Conservation (phyloP, 2,113 vertebrate species). For the Phalacrocorax brasilianus region DNA sequence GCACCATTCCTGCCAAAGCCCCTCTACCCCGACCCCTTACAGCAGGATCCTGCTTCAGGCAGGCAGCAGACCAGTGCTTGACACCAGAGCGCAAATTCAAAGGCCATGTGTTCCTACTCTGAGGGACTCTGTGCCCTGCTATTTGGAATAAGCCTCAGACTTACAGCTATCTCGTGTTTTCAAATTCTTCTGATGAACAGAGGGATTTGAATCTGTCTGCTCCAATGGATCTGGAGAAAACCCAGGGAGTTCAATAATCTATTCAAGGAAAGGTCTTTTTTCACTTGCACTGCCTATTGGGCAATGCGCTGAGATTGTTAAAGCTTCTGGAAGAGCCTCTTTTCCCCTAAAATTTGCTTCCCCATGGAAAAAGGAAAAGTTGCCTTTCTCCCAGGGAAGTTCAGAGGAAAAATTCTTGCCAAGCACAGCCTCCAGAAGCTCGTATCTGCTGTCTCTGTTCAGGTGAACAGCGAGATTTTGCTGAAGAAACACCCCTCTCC, state of each 20-base stretch:
- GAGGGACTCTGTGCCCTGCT: not conserved
- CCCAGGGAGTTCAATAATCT: not conserved
- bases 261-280: not conserved
- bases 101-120: not conserved
- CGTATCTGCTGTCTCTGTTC: rapidly evolving
- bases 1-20: not conserved
- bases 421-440: not conserved
- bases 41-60: not conserved
- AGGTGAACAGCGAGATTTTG: not conserved
- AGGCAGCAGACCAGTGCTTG: not conserved
- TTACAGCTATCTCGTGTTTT: not conserved
- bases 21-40: rapidly evolving
- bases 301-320: not conserved
- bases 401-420: not conserved
- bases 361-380: not conserved
- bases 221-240: not conserved
- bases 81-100: not conserved
- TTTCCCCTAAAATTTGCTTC: not conserved
- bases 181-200: not conserved
- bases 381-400: not conserved
- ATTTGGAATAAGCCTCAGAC: not conserved
- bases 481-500: not conserved
- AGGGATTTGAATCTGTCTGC: not conserved
- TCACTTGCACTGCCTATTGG: not conserved
- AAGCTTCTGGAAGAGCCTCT: not conserved